Conservation (phyloP, 2,113 vertebrate genomes). For the Albula glossodonta region DNA sequence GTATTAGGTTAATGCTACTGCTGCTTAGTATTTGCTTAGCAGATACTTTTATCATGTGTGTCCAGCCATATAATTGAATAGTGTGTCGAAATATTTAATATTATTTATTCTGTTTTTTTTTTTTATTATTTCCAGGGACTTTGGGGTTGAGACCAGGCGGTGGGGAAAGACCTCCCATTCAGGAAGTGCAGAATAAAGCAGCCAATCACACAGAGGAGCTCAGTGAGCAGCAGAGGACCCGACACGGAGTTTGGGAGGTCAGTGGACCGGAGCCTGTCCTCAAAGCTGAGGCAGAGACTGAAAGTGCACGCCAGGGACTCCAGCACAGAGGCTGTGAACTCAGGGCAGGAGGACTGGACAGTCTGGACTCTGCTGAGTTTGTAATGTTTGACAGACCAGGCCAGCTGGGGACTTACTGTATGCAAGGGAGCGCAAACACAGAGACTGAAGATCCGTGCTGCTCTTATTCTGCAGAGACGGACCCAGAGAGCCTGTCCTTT, state of each 20-base stretch:
- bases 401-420: conserved; percentile 53
- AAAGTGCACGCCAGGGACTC: conserved; percentile 30
- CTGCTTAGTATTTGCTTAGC: too few relatives aligned
- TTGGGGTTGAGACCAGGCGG: conserved; percentile 41
- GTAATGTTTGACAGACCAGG: conserved; percentile 41
- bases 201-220: conserved; percentile 22
- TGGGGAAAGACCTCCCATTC: conserved; percentile 7
- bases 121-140: conserved; percentile 46
- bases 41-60: too few relatives aligned
- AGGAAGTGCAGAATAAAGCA: conserved; percentile 20
- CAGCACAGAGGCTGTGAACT: conserved; percentile 33
- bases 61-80: too few relatives aligned
- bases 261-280: conserved; percentile 70
- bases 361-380: conserved; percentile 40
- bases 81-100: too few relatives aligned
- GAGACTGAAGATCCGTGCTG: conserved; percentile 40
- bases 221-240: conserved; percentile 41
- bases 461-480: conserved; percentile 36
- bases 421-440: conserved; percentile 26
- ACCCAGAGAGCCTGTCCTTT: conserved; percentile 31
- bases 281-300: conserved; percentile 60
- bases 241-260: conserved; percentile 62
- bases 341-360: conserved; percentile 37
- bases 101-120: too few relatives aligned
- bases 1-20: background rate